Base-by-base conservation (phyloP, 2,888 invertebrate genomes). In the Hydrotaea diabolus region DNA sequence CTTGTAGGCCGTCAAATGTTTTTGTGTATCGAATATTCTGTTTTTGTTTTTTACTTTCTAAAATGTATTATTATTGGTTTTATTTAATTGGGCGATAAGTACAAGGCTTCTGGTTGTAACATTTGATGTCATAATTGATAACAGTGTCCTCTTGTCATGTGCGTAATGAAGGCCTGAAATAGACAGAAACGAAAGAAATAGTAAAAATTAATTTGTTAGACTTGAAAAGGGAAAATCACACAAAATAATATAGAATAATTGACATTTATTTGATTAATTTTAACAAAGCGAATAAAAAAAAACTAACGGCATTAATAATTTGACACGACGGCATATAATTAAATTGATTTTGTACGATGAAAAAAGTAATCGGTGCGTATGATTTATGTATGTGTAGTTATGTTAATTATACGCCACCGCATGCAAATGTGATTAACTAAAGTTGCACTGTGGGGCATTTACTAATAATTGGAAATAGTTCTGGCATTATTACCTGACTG, bases 51-150 rank as follows among this genome's bases (percentile, higher is more conserved):
- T 23, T 31, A n/a, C 36, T 64, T 69, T 31, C 13, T 49, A 5
- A 62, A 31, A 21, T 17, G 11, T 66, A 26, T 36, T 49, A 49
- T 17, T 15, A 64, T 39, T 53, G 39, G 57, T 81, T 49, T 49
- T 55, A 36, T 59, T 69, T 19, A 74, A 66, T 43, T 64, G 21
- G 21, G 19, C n/a, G 66, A 53, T 21, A 81, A 72, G 76, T 71
- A 23, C 49, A 64, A 49, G n/a, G 36, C 53, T 46, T 71, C 49
- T 66, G 39, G 55, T 76, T 69, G 19, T 15, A 73, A 57, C 53
- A 64, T 55, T 80, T 73, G 82, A 77, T 74, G 79, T 82, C 82
- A 85, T 82, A 82, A 82, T 82, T 85, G 82, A 80, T 55, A 62
- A 82, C 57, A 74, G 74, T 55, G 69, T 36, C 23, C 23, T 69